Evolutionary conservation across 2,113 vertebrate genomes (phyloP).

Genomic region (Catharus minimus): DNA sequence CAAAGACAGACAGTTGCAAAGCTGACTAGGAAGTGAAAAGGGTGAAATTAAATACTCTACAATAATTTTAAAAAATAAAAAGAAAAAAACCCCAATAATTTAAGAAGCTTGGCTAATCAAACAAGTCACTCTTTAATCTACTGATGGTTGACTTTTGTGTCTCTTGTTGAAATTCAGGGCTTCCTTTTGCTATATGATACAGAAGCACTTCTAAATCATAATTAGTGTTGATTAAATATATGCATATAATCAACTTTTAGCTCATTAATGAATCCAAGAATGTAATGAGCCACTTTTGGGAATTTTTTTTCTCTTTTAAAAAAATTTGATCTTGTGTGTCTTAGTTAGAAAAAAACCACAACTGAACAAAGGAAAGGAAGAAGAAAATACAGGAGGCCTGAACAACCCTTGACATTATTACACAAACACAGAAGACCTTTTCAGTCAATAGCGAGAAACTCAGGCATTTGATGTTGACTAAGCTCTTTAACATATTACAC

Average conservation of each 20-base stretch:
- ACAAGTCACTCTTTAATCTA: neutral
- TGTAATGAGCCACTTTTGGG: neutral
- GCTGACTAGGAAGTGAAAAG: neutral
- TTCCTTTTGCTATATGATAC: neutral
- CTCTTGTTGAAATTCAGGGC: neutral
- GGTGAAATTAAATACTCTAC: neutral
- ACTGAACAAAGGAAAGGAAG: neutral
- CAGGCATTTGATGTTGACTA: neutral
- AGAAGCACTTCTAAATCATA: neutral
- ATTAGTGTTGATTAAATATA: constrained; percentile 27
- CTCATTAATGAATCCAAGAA: neutral
- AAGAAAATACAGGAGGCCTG: neutral
- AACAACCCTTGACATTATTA: neutral
- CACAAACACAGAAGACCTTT: neutral
- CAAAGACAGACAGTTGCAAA: neutral
- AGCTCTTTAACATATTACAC: neutral
- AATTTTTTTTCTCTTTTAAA: neutral
- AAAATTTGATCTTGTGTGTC: neutral
- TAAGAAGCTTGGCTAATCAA: neutral
- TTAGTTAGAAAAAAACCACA: neutral
- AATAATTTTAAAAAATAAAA: neutral
- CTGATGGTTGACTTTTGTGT: neutral
- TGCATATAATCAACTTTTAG: neutral
- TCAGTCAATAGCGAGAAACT: neutral
- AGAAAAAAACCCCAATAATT: neutral